phyloP scores from a whole-genome alignment of 2,797 vertebrate species.

The Clamator glandarius region DNA sequence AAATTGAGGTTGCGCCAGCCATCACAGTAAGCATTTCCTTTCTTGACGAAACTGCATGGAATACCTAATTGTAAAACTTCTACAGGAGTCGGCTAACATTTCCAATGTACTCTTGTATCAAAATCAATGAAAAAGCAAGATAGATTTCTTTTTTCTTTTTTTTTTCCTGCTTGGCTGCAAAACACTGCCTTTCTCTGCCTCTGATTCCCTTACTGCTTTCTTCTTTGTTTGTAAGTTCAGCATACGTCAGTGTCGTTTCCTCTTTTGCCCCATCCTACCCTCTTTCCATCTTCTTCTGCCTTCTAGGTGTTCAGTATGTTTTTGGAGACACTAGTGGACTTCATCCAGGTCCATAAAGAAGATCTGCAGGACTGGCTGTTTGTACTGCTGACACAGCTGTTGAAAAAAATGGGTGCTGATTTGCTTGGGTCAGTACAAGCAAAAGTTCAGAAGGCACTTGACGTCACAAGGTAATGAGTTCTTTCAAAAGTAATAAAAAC shows the following conservation, averaged over 20 bases:
- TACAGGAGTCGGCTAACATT: constrained; percentile 64
- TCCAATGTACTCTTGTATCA: constrained; percentile 66
- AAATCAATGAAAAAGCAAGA: constrained; percentile 73
- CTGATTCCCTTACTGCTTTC: constrained; percentile 77
- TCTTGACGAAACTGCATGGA: constrained; percentile 82
- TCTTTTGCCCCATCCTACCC: constrained; percentile 67
- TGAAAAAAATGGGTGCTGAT: constrained; percentile 99
- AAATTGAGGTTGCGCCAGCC: constrained; percentile 79
- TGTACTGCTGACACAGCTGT: constrained; percentile 92
- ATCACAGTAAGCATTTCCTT: constrained; percentile 79
- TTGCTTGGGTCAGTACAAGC: constrained; percentile 96
- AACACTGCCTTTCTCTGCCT: constrained; percentile 79
- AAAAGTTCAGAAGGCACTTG: constrained; percentile 96
- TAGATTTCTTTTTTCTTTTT: constrained; percentile 34
- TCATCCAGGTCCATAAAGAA: constrained; percentile 93
- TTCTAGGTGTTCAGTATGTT: constrained; percentile 98
- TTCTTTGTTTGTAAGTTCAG: constrained; percentile 61
- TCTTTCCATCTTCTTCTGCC: constrained; percentile 59
- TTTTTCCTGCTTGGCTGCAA: constrained; percentile 81
- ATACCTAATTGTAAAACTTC: constrained; percentile 75
- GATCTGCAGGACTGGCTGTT: constrained; percentile 98
- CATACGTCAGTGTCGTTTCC: constrained; percentile 69
- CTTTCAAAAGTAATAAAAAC: background rate
- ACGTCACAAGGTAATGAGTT: constrained; percentile 88
- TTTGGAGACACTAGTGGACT: constrained; percentile 96